These are phyloP conservation scores for Rhabdomys pumilio DNA, from an alignment of 2,797 vertebrate species.

Conservation along the genomic window DNA sequence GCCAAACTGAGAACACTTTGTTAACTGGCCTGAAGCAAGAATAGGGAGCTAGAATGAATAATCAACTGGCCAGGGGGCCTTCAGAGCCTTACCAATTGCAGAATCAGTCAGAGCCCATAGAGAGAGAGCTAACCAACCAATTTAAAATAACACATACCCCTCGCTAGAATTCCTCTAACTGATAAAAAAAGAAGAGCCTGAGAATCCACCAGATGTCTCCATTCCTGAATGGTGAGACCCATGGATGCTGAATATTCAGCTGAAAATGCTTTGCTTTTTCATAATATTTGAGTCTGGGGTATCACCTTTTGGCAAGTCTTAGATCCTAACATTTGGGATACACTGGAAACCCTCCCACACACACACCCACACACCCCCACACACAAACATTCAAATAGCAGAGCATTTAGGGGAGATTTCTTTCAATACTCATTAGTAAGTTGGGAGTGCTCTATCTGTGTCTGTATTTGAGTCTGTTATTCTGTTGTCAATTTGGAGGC, in stretches of 20 bases:
- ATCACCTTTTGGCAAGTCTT: background rate
- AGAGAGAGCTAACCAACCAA: background rate
- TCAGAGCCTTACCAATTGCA: background rate
- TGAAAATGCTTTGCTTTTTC: background rate
- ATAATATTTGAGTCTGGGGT: background rate
- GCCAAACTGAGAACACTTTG: background rate
- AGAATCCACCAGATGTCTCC: background rate
- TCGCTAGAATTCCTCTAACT: background rate
- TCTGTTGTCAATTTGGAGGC: background rate
- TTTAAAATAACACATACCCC: background rate
- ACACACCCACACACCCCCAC: too few relatives aligned
- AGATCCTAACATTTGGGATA: background rate
- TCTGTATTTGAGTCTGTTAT: background rate
- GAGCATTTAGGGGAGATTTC: background rate
- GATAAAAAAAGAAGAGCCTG: background rate
- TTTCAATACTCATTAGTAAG: background rate
- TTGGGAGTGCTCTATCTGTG: background rate
- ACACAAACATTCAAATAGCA: too few relatives aligned
- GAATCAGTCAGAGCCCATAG: background rate
- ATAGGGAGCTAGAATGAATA: background rate
- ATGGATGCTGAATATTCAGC: background rate
- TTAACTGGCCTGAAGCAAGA: background rate
- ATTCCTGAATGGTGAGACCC: background rate
- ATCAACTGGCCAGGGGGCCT: background rate
- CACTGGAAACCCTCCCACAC: background rate